Conservation (phyloP, 1,140 invertebrate species). For the Drosophila quadrilineata region DNA sequence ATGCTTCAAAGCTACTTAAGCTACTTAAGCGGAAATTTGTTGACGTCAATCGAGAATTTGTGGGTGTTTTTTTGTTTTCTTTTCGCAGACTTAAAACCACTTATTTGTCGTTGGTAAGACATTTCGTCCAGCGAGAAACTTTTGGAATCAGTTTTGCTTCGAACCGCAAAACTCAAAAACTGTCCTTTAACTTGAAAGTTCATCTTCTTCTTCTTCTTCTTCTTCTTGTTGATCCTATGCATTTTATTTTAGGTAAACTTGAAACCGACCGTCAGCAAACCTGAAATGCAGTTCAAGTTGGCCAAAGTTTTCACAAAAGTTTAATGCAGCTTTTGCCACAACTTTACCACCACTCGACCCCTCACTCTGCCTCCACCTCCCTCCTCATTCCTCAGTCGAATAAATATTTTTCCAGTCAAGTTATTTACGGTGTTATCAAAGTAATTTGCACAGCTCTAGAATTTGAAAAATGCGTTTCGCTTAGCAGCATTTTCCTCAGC, state of each 20-base stretch:
- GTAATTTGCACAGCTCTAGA: slow-evolving; percentile 25
- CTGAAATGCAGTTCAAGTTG: slow-evolving; percentile 39
- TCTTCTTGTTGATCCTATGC: too few relatives aligned
- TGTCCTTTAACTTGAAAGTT: slow-evolving; percentile 57
- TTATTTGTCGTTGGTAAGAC: slow-evolving; percentile 8
- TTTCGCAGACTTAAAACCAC: not conserved
- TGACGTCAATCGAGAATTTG: not conserved
- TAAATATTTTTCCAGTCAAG: slow-evolving; percentile 38
- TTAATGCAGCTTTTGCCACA: slow-evolving; percentile 10
- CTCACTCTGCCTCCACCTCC: not conserved
- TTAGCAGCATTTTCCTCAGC: slow-evolving; percentile 1
- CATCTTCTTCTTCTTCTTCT: too few relatives aligned
- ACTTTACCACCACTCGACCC: not conserved
- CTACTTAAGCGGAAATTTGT: not conserved
- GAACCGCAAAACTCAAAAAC: slow-evolving; percentile 42
- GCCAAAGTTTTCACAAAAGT: slow-evolving; percentile 52
- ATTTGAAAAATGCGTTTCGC: slow-evolving; percentile 26
- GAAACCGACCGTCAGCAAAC: slow-evolving; percentile 47
- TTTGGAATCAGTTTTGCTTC: slow-evolving; percentile 54
- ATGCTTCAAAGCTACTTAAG: too few relatives aligned
- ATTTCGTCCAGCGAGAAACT: slow-evolving; percentile 36
- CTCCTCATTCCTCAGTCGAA: too few relatives aligned
- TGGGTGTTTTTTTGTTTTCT: not conserved
- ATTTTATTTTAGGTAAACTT: slow-evolving; percentile 54
- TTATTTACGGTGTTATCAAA: slow-evolving; percentile 30